Conservation (phyloP, 2,113 vertebrate genomes). For the Tragelaphus buxtoni region DNA sequence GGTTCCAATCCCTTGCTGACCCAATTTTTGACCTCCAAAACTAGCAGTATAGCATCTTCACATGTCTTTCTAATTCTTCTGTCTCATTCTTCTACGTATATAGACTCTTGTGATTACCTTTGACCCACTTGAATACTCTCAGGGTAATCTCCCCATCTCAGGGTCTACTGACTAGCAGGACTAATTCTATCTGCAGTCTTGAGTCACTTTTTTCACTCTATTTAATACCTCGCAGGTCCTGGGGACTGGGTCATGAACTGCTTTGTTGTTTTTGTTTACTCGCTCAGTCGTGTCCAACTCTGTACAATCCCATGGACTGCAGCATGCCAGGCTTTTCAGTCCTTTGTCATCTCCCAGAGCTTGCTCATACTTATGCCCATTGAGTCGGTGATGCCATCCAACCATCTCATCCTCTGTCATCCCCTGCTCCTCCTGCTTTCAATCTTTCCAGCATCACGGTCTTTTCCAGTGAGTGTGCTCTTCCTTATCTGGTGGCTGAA, state of each 20-base stretch:
- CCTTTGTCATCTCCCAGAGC: not conserved
- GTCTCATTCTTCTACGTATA: not conserved
- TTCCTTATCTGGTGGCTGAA: not conserved
- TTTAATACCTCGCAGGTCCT: not conserved
- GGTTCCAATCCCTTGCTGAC: not conserved
- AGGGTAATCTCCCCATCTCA: not conserved
- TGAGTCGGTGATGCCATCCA: not conserved
- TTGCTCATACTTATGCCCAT: not conserved
- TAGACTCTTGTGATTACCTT: not conserved
- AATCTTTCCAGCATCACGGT: not conserved
- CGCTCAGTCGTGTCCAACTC: accelerated
- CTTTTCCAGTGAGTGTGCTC: not conserved
- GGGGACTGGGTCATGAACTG: not conserved
- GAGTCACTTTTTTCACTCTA: not conserved
- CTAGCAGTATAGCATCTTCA: not conserved
- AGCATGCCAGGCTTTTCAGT: not conserved
- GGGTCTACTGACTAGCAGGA: not conserved
- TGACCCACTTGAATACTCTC: not conserved
- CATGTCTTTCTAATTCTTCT: not conserved
- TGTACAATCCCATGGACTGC: not conserved
- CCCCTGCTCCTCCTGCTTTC: not conserved
- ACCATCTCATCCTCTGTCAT: not conserved
- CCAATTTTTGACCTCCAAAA: not conserved
- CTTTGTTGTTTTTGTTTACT: not conserved
- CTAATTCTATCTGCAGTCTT: not conserved